Evolutionary conservation across 2,113 vertebrate genomes (phyloP), one percentile per base, ranked within the genome.

Genomic region (Piaya cayana): DNA sequence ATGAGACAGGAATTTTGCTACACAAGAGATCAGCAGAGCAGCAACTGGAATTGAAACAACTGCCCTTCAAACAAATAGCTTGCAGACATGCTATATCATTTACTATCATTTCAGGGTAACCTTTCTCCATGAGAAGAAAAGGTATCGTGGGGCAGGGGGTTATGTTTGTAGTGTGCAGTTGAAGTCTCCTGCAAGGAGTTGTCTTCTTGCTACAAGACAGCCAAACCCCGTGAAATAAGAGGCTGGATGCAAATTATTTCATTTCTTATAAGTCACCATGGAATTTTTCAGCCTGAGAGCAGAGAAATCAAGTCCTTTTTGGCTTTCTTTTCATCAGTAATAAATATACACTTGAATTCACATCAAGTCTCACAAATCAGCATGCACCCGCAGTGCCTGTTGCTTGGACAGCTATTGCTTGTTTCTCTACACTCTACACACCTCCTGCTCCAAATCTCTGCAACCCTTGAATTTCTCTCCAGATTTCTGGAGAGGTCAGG

Each of bases 1-100:
- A 78, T 68, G 60, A 92, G 96, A 94, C 15, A 36, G n/a, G 36
- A 88, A 70, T 92, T 86, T 92, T 27, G 59, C 59, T 91, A 62
- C 0, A 0, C 0, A 3, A 79, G 50, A 25, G 70, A 32, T 6
- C 6, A 87, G 37, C 52, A 43, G 85, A 93, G 70, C 6, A 94
- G 67, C 47, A 63, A 72, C 53, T 42, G 67, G 74, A 84, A 84
- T 11, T 15, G 84, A 59, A 93, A 88, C 21, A 95, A 77, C 12
- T 87, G 39, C 39, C 36, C 70, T 52, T 75, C 56, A 59, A 37
- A 80, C 29, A 60, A 83, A 8, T 39, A 67, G 69, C 69, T 29
- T 85, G 42, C 68, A 90, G 63, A 50, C 15, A 20, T 6, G 6
- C 13, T 13, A 2, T 60, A 84, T 45, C 32, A 80, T 74, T 93